A percentile compares a stretch with the other conserved stretches of the same genome.
Evolutionary conservation across 2,113 vertebrate genomes (phyloP).

Genomic region (Aegithalos caudatus): DNA sequence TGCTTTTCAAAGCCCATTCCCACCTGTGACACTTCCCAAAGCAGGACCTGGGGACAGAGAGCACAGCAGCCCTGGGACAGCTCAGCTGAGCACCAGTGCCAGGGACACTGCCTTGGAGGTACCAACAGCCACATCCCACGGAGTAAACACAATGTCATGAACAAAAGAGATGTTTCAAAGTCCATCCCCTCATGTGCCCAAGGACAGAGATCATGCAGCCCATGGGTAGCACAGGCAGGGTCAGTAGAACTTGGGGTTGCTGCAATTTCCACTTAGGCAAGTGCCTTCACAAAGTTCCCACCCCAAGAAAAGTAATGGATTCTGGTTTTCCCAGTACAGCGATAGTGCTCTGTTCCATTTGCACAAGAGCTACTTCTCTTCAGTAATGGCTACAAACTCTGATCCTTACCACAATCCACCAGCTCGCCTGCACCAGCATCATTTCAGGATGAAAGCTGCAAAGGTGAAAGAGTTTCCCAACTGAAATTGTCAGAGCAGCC

Average conservation of each 20-base stretch:
- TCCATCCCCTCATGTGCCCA: neutral
- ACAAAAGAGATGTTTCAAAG: neutral
- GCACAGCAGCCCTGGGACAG: neutral
- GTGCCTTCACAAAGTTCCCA: neutral
- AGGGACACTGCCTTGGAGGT: neutral
- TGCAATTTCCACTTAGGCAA: neutral
- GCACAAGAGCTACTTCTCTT: neutral
- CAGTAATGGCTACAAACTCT: neutral
- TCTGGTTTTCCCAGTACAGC: neutral
- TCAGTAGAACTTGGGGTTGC: neutral
- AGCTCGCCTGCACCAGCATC: neutral
- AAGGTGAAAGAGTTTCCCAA: conserved; percentile 6
- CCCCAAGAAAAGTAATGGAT: neutral
- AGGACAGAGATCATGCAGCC: neutral
- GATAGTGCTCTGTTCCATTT: neutral
- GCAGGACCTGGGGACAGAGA: neutral
- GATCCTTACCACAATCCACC: neutral
- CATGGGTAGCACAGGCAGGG: accelerated
- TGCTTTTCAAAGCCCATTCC: neutral
- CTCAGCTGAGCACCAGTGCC: neutral
- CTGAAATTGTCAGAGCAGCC: neutral
- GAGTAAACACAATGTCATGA: accelerated
- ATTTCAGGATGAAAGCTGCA: neutral
- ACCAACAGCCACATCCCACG: neutral
- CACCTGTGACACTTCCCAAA: neutral